phyloP scores from a whole-genome alignment of 2,113 vertebrate genomes.

The Spea bombifrons region DNA sequence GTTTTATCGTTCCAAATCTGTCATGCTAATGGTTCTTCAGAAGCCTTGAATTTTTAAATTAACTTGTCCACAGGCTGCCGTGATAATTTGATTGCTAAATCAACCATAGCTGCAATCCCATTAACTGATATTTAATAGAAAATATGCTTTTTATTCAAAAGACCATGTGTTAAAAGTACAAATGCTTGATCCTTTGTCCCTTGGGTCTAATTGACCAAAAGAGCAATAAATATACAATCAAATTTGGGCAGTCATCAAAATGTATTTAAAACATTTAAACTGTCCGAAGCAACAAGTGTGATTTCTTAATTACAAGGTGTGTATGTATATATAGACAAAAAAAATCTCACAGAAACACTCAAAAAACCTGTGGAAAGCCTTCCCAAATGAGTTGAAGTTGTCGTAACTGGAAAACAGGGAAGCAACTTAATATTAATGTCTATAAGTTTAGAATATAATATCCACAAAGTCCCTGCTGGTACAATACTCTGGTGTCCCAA shows the following conservation, averaged over 20 bases:
- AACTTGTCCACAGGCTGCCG: constrained; percentile 29
- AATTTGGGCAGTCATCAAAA: not conserved
- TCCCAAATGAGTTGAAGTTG: too few relatives aligned
- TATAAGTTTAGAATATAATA: too few relatives aligned
- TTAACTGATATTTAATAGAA: not conserved
- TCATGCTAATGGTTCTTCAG: constrained; percentile 20
- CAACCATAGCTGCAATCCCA: constrained; percentile 5
- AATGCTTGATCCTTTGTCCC: constrained; percentile 8
- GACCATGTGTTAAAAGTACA: not conserved
- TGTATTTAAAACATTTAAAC: not conserved
- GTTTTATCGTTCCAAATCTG: constrained; percentile 20
- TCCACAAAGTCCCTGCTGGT: too few relatives aligned
- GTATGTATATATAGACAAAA: too few relatives aligned
- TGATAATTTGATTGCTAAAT: constrained; percentile 25
- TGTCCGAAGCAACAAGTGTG: too few relatives aligned
- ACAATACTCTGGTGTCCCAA: too few relatives aligned
- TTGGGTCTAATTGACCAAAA: constrained; percentile 1
- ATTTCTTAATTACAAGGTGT: too few relatives aligned
- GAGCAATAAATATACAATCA: not conserved
- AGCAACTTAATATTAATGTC: too few relatives aligned
- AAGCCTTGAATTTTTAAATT: constrained; percentile 33
- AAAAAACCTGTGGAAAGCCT: too few relatives aligned
- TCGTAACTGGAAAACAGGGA: too few relatives aligned
- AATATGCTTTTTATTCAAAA: constrained; percentile 10
- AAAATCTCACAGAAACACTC: too few relatives aligned